phyloP scores from a whole-genome alignment of 2,888 invertebrate species.

The Lasioglossum malachurum region DNA sequence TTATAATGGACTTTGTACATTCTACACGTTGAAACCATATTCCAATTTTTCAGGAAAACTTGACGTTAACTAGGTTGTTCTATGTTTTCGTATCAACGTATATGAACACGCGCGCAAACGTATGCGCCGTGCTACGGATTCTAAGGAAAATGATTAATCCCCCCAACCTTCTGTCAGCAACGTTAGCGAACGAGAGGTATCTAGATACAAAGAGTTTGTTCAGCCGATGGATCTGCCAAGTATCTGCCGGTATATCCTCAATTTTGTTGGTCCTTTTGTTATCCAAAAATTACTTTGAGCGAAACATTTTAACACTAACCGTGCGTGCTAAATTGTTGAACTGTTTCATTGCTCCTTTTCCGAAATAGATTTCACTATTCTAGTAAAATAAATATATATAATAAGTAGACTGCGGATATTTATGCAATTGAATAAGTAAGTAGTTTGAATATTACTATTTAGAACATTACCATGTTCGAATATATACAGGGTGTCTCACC shows the following conservation, averaged over 20 bases:
- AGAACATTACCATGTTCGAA: too few relatives aligned
- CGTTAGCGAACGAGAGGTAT: constrained; percentile 7
- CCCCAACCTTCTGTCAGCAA: constrained; percentile 39
- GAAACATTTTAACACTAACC: neutral
- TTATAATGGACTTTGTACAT: constrained; percentile 36
- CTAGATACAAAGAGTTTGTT: constrained; percentile 33
- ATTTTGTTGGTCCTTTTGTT: constrained; percentile 31
- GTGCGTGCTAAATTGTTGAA: too few relatives aligned
- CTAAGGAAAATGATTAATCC: constrained; percentile 49
- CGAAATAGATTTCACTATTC: too few relatives aligned
- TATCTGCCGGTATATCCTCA: constrained; percentile 1
- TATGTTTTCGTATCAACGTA: too few relatives aligned
- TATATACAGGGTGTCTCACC: too few relatives aligned
- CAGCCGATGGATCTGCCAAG: constrained; percentile 17
- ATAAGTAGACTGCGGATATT: too few relatives aligned
- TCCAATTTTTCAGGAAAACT: constrained; percentile 34
- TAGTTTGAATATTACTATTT: too few relatives aligned
- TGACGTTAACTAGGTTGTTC: constrained; percentile 44
- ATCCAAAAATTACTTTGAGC: neutral
- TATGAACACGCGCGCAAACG: neutral
- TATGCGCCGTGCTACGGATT: neutral
- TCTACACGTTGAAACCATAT: constrained; percentile 4
- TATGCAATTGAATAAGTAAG: too few relatives aligned
- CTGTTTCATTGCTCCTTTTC: too few relatives aligned
- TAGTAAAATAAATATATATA: too few relatives aligned